Evolutionary conservation across 2,888 invertebrate genomes (phyloP), one percentile per base, ranked within the genome.

Genomic region (Ornithoptera alexandrae): DNA sequence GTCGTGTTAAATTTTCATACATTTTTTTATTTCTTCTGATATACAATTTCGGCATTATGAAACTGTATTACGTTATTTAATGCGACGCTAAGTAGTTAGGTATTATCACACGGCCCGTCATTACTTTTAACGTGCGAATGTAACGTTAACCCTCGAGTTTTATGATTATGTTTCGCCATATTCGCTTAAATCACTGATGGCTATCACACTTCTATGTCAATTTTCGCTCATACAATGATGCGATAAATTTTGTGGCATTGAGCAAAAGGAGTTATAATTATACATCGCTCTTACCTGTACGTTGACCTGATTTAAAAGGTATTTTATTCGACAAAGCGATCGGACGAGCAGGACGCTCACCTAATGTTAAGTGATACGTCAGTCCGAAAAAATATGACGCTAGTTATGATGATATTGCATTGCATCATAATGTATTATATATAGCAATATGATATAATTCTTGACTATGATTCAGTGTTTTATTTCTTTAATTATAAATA

Each of bases 191-290:
- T 62, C 65, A 46, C 53, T 30, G 61, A 65, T 58, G 46, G 62
- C 46, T 69, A 65, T 69, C 61, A 62, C 30, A 62, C 59, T 69
- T 69, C 36, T 61, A 60, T 58, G 65, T 60, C 69, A 58, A 42
- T 69, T 65, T 65, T 58, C 62, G 46, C 39, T 57, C 36, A 69
- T 62, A 56, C 62, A 57, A 57, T 24, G 12, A n/a, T 30, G 65
- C 30, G 61, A 65, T 69, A 69, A 68, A 22, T 68, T 68, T 50
- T 24, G 60, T 64, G 50, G 53, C 53, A 53, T 53, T 53, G 53
- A n/a, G 18, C 6, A n/a, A 12, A n/a, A n/a, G 53, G 6, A 15
- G 12, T 15, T 53, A 7, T n/a, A 18, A 53, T 53, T 12, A 0
- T n/a, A 50, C 15, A 50, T 6, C 53, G 18, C n/a, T 53, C 17